phyloP scores from a whole-genome alignment of 1,140 invertebrate genomes.

The Anoplophora glabripennis region DNA sequence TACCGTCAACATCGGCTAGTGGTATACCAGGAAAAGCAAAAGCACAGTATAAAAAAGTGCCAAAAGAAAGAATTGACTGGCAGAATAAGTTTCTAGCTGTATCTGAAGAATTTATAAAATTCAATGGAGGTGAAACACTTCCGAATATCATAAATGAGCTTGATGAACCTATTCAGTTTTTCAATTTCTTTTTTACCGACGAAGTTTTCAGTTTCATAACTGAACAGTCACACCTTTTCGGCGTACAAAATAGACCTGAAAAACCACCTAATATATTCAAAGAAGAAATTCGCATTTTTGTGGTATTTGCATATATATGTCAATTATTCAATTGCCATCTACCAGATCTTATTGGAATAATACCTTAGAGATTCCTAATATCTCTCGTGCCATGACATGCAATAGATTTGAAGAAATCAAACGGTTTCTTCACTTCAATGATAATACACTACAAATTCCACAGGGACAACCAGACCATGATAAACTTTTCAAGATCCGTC shows the following conservation, averaged over 20 bases:
- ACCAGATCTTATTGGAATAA: conserved; percentile 6
- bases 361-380: background rate
- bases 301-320: conserved; percentile 1
- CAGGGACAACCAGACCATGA: conserved; percentile 1
- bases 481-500: conserved; percentile 36
- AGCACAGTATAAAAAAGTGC: too few species aligned
- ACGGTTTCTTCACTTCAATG: background rate
- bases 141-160: too few species aligned
- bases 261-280: conserved; percentile 1
- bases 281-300: conserved; percentile 12
- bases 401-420: conserved; percentile 13
- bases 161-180: too few species aligned
- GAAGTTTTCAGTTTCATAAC: background rate
- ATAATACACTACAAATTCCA: background rate
- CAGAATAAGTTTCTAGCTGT: too few species aligned
- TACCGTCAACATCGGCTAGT: too few species aligned
- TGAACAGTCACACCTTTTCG: background rate
- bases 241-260: background rate
- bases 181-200: conserved; percentile 8
- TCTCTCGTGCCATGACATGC: conserved; percentile 27
- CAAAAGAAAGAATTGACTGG: too few species aligned
- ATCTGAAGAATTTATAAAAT: too few species aligned
- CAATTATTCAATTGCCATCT: conserved; percentile 6
- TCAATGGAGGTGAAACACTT: too few species aligned
- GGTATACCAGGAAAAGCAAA: too few species aligned